Evolutionary conservation across 2,888 invertebrate genomes (phyloP).

Genomic region (Xylota sylvarum): DNA sequence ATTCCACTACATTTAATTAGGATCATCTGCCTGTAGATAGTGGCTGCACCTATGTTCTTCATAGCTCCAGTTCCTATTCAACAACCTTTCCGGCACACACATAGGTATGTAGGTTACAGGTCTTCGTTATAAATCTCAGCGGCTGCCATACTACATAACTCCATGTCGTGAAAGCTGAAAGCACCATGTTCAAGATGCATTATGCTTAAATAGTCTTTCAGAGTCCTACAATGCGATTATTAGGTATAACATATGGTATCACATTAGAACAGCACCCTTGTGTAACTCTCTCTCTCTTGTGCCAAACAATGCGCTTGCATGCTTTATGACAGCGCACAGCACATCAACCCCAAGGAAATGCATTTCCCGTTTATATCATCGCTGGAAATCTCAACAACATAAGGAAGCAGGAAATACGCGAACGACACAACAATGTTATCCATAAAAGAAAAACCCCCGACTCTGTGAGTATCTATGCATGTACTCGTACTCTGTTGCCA

Average conservation of each 20-base stretch:
- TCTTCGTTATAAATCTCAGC: background rate
- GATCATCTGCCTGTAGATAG: too few species aligned
- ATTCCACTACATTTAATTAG: too few species aligned
- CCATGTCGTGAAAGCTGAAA: background rate
- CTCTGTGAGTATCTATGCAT: background rate
- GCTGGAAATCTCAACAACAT: conserved; percentile 62
- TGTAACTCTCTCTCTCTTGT: conserved; percentile 6
- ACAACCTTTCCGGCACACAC: too few species aligned
- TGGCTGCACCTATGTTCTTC: too few species aligned
- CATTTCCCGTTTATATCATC: conserved; percentile 61
- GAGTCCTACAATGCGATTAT: conserved; percentile 6
- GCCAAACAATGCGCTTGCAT: conserved; percentile 22
- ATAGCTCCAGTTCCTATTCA: too few species aligned
- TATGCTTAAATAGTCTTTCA: conserved; percentile 16
- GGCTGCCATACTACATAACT: background rate
- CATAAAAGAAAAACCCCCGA: conserved; percentile 44
- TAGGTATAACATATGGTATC: conserved; percentile 1
- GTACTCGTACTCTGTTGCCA: conserved; percentile 61
- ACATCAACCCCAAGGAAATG: conserved; percentile 58
- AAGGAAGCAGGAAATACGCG: conserved; percentile 65
- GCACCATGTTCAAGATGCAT: conserved; percentile 4
- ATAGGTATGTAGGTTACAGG: background rate
- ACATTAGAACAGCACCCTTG: conserved; percentile 18
- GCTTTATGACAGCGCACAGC: conserved; percentile 26
- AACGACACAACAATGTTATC: conserved; percentile 71